These are phyloP conservation scores for Caranx ignobilis DNA, from an alignment of 2,113 vertebrate genomes.

Conservation along the genomic window DNA sequence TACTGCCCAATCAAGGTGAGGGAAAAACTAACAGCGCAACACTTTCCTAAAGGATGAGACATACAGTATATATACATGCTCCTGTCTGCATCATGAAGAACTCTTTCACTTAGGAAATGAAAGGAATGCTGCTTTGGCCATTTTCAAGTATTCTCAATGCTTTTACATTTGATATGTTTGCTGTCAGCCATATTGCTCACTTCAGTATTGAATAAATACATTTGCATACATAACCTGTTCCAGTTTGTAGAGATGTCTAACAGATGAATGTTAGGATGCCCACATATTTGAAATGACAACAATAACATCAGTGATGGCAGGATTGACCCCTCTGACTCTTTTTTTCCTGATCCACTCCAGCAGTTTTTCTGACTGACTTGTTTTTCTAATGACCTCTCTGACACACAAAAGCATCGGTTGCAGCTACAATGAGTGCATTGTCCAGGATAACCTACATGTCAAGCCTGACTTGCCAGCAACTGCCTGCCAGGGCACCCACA, in stretches of 20 bases:
- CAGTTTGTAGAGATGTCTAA: not conserved
- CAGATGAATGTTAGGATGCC: not conserved
- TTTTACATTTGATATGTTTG: conserved; percentile 13
- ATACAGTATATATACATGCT: not conserved
- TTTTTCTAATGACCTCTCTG: conserved; percentile 72
- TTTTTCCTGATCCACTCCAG: conserved; percentile 60
- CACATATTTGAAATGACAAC: conserved; percentile 30
- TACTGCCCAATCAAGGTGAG: conserved; percentile 49
- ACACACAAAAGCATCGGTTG: conserved; percentile 57
- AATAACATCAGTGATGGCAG: conserved; percentile 38
- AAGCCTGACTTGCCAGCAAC: conserved; percentile 71
- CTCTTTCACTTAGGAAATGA: not conserved
- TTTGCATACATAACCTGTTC: not conserved
- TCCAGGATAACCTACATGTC: conserved; percentile 76
- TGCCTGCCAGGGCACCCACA: conserved; percentile 46
- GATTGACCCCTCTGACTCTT: conserved; percentile 45
- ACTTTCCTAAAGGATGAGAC: conserved; percentile 24
- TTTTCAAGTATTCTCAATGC: not conserved
- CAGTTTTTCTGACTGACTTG: conserved; percentile 72
- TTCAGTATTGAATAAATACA: conserved; percentile 34
- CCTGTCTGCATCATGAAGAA: not conserved
- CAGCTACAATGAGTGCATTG: conserved; percentile 74
- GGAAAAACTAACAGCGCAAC: conserved; percentile 20
- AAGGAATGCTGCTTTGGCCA: not conserved
- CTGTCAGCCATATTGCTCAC: not conserved